Percentiles rank a stretch among this genome's conserved stretches.
Evolutionary conservation across 2,113 vertebrate genomes (phyloP).

Genomic region (Falco punctatus): DNA sequence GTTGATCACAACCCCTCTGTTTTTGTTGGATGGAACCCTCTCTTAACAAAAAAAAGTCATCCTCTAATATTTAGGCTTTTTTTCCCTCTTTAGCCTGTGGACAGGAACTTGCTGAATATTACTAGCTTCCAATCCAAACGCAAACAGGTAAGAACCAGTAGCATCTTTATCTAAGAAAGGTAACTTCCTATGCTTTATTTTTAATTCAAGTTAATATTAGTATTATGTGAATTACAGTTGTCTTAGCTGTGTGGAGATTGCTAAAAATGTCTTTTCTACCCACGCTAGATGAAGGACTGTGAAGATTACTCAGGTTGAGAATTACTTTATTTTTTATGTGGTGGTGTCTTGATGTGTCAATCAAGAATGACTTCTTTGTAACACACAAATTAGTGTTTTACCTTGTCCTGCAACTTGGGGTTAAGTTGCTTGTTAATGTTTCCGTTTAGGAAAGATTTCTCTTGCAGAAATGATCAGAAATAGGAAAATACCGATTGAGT

Average conservation of each 20-base stretch:
- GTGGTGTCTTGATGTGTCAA: background rate
- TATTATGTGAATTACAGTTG: background rate
- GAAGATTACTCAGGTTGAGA: background rate
- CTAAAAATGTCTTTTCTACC: background rate
- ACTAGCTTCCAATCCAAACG: slow-evolving; percentile 79
- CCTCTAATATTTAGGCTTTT: slow-evolving; percentile 7
- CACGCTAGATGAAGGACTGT: background rate
- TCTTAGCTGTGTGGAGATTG: background rate
- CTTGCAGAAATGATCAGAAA: background rate
- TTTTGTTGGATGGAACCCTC: background rate
- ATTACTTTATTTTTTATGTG: background rate
- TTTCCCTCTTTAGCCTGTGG: slow-evolving; percentile 78
- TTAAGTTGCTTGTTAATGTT: background rate
- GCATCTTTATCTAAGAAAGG: background rate
- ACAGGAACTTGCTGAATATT: slow-evolving; percentile 76
- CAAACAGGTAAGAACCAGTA: slow-evolving; percentile 82
- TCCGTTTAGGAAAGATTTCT: background rate
- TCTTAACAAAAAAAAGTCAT: background rate
- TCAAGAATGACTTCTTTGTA: background rate
- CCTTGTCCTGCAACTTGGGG: background rate
- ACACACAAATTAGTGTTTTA: background rate
- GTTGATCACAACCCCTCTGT: slow-evolving; percentile 26
- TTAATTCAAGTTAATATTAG: background rate
- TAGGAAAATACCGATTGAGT: background rate
- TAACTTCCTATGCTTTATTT: background rate